Base-by-base conservation (phyloP, 1,140 invertebrate genomes). In the Brachionus paranguensis region DNA sequence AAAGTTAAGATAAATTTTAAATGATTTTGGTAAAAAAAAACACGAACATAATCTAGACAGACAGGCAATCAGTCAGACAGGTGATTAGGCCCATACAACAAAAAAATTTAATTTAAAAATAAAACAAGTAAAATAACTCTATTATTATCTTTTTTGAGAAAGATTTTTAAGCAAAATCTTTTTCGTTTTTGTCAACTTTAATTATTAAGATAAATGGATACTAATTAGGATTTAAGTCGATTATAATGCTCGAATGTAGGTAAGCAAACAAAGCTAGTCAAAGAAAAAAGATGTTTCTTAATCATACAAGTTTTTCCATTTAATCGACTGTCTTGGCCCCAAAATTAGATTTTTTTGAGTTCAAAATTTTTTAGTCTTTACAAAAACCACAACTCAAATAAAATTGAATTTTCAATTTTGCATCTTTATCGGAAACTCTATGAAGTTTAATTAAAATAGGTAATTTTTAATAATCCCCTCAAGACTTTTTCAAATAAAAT, bases 181-280 rank as follows among this genome's bases (percentile, higher is more conserved):
- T 4, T 43, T 72, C 43, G n/a, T 41, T 43, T 43, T 72, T 72
- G 68, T 72, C 68, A 72, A 72, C 17, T 72, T 72, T 41, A 72
- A 72, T 72, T 72, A 72, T 72, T 20, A 41, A 72, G 68, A 72
- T 72, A 41, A 72, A 72, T 72, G 37, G 68, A 72, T 72, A 41
- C 68, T 72, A 72, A 72, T 72, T 72, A 72, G 68, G 68, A 72
- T 72, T 72, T 72, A 41, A 68, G 65, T 68, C 65, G 65, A 72
- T 43, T 43, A 72, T 24, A 43, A 72, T 43, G 68, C 68, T 72
- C 41, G 12, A 72, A 72, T 72, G 68, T 72, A 72, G 68, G 68
- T 72, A 72, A 72, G 68, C 68, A 72, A 72, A 72, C 65, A 43
- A 43, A 72, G 68, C 17, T 72, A 72, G 29, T 72, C 41, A 41